Base-by-base conservation (phyloP, 2,888 invertebrate species). In the Erebia ligea region DNA sequence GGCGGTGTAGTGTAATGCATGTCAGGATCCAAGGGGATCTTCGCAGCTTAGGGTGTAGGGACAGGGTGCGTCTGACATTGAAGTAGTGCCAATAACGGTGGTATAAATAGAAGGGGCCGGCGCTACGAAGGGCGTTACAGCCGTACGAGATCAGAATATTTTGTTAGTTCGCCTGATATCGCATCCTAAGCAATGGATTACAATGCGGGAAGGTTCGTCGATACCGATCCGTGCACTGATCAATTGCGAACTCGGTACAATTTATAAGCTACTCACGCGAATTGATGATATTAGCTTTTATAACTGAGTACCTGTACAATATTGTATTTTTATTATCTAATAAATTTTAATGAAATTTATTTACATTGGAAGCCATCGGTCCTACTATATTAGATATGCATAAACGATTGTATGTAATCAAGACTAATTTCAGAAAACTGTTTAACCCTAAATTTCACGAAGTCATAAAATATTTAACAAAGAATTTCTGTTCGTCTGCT, bases 31-130 rank as follows among this genome's bases (percentile, higher is more conserved):
- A 76, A 81, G 83, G 86, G 86, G 82, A 84, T 82, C 84, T 78
- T 79, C 76, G 80, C 85, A 85, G 88, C 83, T 86, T 84, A 83
- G 83, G 82, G 88, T 86, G 84, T 86, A 85, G 84, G 88, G 89
- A 70, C 90, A 90, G 93, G 93, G 93, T 94, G 94, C 92, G 93
- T 84, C 89, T 93, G 94, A 94, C 94, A 93, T 92, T 94, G 94
- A 94, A 93, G 94, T 93, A 94, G 94, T 93, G 93, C 91, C 93
- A 93, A 94, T 94, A 94, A 93, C 91, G 85, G 90, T 87, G 92
- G 93, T 91, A 93, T 92, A 94, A 93, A 92, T 91, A 91, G 92
- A 85, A 83, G 87, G 90, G 92, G 90, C 87, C 88, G 87, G 82
- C 83, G 83, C 74, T 77, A 83, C 84, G 81, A 85, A 89, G 91